Base-by-base conservation (phyloP, 2,113 vertebrate genomes). In the Lophochroa leadbeateri region DNA sequence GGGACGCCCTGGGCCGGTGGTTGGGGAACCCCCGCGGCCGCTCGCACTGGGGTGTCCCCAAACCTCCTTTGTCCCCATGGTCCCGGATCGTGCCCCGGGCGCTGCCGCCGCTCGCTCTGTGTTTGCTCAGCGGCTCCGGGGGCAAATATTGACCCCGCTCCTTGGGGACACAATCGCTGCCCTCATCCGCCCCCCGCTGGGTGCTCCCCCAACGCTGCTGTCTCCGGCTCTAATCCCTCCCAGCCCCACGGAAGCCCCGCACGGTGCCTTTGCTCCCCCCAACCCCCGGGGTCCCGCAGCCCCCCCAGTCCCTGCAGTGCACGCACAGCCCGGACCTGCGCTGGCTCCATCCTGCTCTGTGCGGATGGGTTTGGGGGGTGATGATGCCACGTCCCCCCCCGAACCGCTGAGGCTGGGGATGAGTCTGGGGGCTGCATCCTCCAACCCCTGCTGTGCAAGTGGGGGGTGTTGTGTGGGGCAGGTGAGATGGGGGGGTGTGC, bases 91-190 rank as follows among this genome's bases (percentile, higher is more conserved):
- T n/a, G 55, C 31, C 55, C 19, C 31, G 53, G 53, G 53, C 31
- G 53, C 55, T 57, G 55, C 55, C 31, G 55, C 55, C 31, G 55
- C 47, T 3, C 43, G 0, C 64, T 31, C 58, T 25, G 4, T 11
- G 52, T 95, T 95, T 95, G 71, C 76, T 2, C 70, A 72, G 81
- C 15, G 15, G 92, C 85, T 95, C 82, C 88, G 60, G 77, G 60
- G 79, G 88, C 76, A 95, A 95, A 95, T 95, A 95, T 95, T 95
- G 94, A 91, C 79, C 53, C 7, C 6, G 20, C 69, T 43, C 46
- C 68, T 9, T 2, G n/a, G 72, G 21, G n/a, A 5, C 86, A 5
- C 86, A 29, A 33, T 17, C 5, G 19, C 53, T 61, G 18, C 15
- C 83, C 63, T 21, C 91, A 93, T 93, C 94, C 57, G 84, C 2